Conservation (phyloP, 2,888 invertebrate genomes). For the Pristionchus arcanus region DNA sequence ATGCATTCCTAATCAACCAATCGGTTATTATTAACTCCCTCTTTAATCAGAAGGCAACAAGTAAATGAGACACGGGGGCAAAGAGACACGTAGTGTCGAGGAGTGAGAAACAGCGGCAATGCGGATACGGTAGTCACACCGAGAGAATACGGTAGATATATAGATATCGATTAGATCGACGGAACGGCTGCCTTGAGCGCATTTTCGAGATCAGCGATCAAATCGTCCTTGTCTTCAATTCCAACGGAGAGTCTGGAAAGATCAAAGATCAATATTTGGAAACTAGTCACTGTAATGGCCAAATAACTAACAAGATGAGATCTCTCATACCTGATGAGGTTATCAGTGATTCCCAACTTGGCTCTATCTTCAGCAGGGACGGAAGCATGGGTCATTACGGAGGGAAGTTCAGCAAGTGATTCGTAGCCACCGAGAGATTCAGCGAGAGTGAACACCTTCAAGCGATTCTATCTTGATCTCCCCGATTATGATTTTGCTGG, state of each 20-base stretch:
- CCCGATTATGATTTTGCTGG: neutral
- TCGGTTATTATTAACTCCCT: conserved; percentile 35
- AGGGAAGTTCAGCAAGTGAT: conserved; percentile 92
- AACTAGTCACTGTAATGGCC: neutral
- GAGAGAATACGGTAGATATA: conserved; percentile 34
- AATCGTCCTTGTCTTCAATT: conserved; percentile 90
- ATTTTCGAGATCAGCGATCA: conserved; percentile 89
- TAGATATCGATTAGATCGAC: conserved; percentile 37
- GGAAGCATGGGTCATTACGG: conserved; percentile 95
- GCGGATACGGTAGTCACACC: conserved; percentile 38
- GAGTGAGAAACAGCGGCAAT: conserved; percentile 7
- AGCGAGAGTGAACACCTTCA: conserved; percentile 87
- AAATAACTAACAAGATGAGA: neutral
- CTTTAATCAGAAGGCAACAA: conserved; percentile 47
- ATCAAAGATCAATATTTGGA: neutral
- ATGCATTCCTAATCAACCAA: conserved; percentile 12
- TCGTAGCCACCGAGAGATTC: conserved; percentile 97
- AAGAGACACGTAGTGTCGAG: conserved; percentile 25
- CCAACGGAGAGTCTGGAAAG: conserved; percentile 89
- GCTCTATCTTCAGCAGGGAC: conserved; percentile 87
- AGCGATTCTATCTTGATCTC: neutral
- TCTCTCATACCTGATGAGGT: conserved; percentile 83
- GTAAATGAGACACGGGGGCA: conserved; percentile 39
- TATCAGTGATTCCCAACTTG: conserved; percentile 89
- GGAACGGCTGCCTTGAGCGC: conserved; percentile 84